Base-by-base conservation (phyloP, 2,888 invertebrate species). In the Heliconius ethilla region DNA sequence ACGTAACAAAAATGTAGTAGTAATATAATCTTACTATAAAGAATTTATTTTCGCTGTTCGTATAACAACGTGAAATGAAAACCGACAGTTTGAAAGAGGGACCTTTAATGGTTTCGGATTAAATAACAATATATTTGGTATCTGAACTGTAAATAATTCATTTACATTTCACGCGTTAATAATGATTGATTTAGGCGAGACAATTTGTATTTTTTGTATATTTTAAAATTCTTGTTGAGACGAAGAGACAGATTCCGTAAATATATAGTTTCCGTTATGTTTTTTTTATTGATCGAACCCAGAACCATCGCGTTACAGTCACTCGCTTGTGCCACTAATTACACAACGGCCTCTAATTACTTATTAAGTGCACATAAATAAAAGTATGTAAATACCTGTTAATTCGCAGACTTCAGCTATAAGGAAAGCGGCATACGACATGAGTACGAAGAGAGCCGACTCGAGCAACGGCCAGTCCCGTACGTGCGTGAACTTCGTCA, bases 401-500 rank as follows among this genome's bases (percentile, higher is more conserved):
- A 99, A 95, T 90, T 98, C 98, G 73, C 98, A 97, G 70, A 98
- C 98, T 95, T 99, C 99, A 1, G 99, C 99, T 82, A 99, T 97
- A 80, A 99, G 96, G 93, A 99, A 99, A 67, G 99, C 98, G 85
- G 98, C 97, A 90, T 99, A 99, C 0, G 99, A 99, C 98, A 99
- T 99, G 76, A 99, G 96, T 75, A 99, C 98, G 93, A 99, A 99
- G 66, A 99, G 95, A 1, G 99, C 98, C 0, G 99, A 98, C 91
- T 99, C 99, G 85, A 99, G 93, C 66, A 99, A 93, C 0, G 99
- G 99, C 95, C 99, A 99, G 87, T 99, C 99, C 80, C 98, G 95
- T 27, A 99, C 97, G 86, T 98, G 96, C 15, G 99, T 99, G 91
- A 98, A 99, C 95, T 99, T 99, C 0, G 99, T 98, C 95, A 98